Evolutionary conservation across 2,113 vertebrate genomes (phyloP).

Genomic region (Rallus limicola): DNA sequence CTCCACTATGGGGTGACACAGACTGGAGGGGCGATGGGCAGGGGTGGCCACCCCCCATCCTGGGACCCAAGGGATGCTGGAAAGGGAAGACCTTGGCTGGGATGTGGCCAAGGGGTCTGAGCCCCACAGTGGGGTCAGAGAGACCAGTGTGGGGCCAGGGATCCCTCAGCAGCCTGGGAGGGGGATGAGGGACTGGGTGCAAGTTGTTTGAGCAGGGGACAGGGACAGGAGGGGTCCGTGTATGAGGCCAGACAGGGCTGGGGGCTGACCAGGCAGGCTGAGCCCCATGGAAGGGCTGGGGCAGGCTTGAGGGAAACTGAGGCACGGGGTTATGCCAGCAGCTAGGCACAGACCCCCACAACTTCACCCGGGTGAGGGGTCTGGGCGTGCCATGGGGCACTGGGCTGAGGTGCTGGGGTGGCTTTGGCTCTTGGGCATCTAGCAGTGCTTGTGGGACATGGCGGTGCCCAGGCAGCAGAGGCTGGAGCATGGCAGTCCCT

Average conservation of each 20-base stretch:
- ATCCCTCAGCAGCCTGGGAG: not conserved
- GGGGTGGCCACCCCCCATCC: not conserved
- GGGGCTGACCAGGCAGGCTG: not conserved
- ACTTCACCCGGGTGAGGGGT: rapidly evolving
- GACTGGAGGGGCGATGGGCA: not conserved
- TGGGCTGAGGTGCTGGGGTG: rapidly evolving
- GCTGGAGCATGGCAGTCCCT: rapidly evolving
- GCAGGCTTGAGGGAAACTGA: not conserved
- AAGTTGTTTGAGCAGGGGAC: not conserved
- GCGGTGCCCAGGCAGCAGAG: not conserved
- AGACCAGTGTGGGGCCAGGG: not conserved
- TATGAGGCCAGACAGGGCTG: rapidly evolving
- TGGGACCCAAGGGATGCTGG: not conserved
- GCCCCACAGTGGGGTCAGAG: not conserved
- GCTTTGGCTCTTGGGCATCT: not conserved
- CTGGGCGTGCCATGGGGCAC: not conserved
- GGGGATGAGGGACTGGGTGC: rapidly evolving
- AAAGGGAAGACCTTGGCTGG: not conserved
- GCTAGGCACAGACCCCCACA: not conserved
- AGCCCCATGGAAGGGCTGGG: not conserved
- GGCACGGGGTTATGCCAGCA: not conserved
- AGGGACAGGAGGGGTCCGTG: rapidly evolving
- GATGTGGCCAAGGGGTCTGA: not conserved
- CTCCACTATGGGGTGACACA: not conserved
- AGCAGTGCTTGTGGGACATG: rapidly evolving